phyloP scores from a whole-genome alignment of 2,113 vertebrate genomes.

The Mustela nigripes region DNA sequence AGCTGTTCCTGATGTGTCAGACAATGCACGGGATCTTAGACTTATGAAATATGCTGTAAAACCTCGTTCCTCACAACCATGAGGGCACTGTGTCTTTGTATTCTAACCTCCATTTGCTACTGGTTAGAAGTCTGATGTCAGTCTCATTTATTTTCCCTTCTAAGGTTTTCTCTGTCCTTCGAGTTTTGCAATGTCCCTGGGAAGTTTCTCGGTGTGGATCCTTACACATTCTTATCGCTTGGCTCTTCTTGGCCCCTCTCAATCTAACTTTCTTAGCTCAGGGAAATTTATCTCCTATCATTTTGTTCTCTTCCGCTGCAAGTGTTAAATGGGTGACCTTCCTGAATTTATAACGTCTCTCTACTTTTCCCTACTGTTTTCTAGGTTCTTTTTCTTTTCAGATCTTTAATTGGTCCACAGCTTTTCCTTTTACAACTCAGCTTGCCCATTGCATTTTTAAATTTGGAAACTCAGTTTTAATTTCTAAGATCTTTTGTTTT shows the following conservation, averaged over 20 bases:
- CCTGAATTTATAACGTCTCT: neutral
- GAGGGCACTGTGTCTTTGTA: neutral
- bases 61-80: neutral
- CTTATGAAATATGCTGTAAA: neutral
- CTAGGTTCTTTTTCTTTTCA: neutral
- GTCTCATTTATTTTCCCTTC: neutral
- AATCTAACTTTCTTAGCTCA: neutral
- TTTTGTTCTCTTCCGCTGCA: neutral
- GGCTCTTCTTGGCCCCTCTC: neutral
- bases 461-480: conserved; percentile 32
- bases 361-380: neutral
- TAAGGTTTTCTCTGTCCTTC: neutral
- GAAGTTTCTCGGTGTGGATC: neutral
- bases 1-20: neutral
- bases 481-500: conserved; percentile 30
- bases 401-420: neutral
- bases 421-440: neutral
- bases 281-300: neutral
- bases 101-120: neutral
- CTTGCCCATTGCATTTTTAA: neutral
- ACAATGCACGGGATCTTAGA: neutral
- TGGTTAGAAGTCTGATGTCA: neutral
- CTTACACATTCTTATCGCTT: neutral
- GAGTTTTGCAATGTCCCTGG: conserved; percentile 21
- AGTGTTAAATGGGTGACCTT: neutral